Evolutionary conservation across 2,797 vertebrate species (phyloP), one percentile per base, ranked within the genome.

Genomic region (Sebastes jordani): DNA sequence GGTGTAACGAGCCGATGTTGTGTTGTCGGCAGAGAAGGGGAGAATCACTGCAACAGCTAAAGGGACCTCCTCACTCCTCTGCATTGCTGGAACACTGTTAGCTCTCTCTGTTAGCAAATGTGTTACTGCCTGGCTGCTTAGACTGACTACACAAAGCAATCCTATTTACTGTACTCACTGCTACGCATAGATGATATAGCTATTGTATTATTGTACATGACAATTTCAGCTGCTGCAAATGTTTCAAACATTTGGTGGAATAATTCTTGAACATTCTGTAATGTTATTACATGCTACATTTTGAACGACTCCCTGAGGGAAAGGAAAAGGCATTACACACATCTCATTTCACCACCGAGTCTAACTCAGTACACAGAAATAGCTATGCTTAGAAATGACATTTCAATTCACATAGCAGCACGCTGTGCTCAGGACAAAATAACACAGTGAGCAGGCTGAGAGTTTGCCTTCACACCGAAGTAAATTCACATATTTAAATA

Each of bases 21-120:
- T 82, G 83, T 56, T 86, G 86, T 80, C 71, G 68, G 80, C 74
- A 69, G 69, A 69, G 67, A 67, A 38, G 68, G 69, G 52, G 74
- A 70, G 84, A 84, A 84, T 85, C 62, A 42, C 86, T 69, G 86
- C 87, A 86, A 85, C 81, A 59, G 84, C 85, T 54, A 79, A 32
- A 82, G 86, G 78, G 86, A 85, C 63, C 84, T 85, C 87, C 86
- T 87, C 81, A 58, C 86, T 88, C 86, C 90, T 86, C 90, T 91
- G 89, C 92, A 89, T 76, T 81, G 82, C 85, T 84, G 77, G 84
- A 89, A 42, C 76, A 64, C 76, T 69, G 72, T 66, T 71, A 2
- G 16, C 78, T 70, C 85, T 80, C 74, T 42, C 83, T 42, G 38
- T 42, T 42, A 62, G 80, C 25, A 62, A 81, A 78, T 8, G 78